Evolutionary conservation across 2,888 invertebrate species (phyloP).

Genomic region (Exephanes ischioxanthus): DNA sequence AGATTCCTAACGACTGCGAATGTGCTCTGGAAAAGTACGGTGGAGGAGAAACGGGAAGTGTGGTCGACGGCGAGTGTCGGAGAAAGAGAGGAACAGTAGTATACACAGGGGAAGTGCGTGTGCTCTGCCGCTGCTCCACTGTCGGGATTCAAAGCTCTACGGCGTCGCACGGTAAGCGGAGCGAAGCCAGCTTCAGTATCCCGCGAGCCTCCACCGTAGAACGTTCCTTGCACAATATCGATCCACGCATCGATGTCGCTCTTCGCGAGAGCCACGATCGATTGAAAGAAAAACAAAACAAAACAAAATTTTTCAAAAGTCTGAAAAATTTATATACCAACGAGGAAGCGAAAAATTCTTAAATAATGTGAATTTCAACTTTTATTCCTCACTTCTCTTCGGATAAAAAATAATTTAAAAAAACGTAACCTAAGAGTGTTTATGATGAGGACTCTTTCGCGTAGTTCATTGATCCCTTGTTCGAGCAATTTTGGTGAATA

Average conservation of each 20-base stretch:
- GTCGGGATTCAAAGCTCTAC: slow-evolving; percentile 65
- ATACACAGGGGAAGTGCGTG: slow-evolving; percentile 57
- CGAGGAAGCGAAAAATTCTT: slow-evolving; percentile 5
- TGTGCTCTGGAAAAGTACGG: slow-evolving; percentile 51
- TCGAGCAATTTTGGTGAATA: slow-evolving; percentile 70
- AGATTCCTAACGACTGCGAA: slow-evolving; percentile 27
- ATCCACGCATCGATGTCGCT: slow-evolving; percentile 49
- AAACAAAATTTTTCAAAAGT: not conserved
- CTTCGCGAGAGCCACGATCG: slow-evolving; percentile 21
- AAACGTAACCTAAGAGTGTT: slow-evolving; percentile 44
- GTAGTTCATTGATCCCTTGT: slow-evolving; percentile 54
- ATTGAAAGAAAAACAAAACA: slow-evolving; percentile 2
- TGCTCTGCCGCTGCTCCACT: slow-evolving; percentile 56
- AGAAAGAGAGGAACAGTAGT: slow-evolving; percentile 15
- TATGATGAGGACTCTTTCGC: slow-evolving; percentile 71
- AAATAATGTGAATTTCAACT: slow-evolving; percentile 23
- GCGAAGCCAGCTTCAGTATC: slow-evolving; percentile 75
- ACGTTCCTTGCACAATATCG: slow-evolving; percentile 71
- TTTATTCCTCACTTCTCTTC: not conserved
- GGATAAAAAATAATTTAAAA: slow-evolving; percentile 6
- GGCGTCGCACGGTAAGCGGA: slow-evolving; percentile 61
- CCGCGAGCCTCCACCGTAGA: slow-evolving; percentile 78
- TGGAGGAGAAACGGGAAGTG: slow-evolving; percentile 43
- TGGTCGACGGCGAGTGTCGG: slow-evolving; percentile 13
- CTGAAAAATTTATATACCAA: not conserved